A percentile compares a stretch with the other conserved stretches of the same genome.
Conservation (phyloP, 2,888 invertebrate genomes). For the Ditula angustiorana region DNA sequence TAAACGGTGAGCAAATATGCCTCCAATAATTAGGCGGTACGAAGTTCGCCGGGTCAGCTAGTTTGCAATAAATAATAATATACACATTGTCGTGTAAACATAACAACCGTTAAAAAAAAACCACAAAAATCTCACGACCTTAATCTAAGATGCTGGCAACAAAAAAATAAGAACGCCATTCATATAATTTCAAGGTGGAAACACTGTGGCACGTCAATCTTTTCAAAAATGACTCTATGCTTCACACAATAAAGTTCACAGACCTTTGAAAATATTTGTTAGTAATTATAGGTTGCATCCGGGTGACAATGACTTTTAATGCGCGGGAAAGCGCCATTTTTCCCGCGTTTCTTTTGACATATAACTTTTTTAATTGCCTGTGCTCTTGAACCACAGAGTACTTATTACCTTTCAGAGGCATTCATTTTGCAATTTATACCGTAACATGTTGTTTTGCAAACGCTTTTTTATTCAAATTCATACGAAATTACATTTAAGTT, state of each 20-base stretch:
- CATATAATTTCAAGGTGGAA: conserved; percentile 19
- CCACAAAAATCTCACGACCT: conserved; percentile 34
- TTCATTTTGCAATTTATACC: neutral
- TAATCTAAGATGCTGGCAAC: conserved; percentile 31
- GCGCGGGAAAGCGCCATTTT: conserved; percentile 34
- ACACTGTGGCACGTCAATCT: conserved; percentile 2
- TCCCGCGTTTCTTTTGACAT: conserved; percentile 38
- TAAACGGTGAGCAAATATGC: too few relatives aligned
- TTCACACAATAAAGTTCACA: conserved; percentile 12
- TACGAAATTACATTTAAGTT: conserved; percentile 21
- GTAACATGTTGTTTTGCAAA: neutral
- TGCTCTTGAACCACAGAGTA: conserved; percentile 25
- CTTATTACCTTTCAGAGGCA: conserved; percentile 1
- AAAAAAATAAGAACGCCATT: conserved; percentile 23
- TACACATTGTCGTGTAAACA: neutral
- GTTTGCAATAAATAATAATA: neutral
- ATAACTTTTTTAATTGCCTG: conserved; percentile 27
- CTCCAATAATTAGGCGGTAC: too few relatives aligned
- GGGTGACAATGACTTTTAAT: conserved; percentile 40
- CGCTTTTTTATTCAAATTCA: conserved; percentile 21
- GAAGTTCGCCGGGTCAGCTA: too few relatives aligned
- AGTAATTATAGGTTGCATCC: conserved; percentile 36
- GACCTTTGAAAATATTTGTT: neutral
- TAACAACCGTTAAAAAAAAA: conserved; percentile 11
- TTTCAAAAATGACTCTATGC: neutral